Evolutionary conservation across 1,140 invertebrate species (phyloP), one percentile per base, ranked within the genome.

Genomic region (Drosophila sulfurigaster): DNA sequence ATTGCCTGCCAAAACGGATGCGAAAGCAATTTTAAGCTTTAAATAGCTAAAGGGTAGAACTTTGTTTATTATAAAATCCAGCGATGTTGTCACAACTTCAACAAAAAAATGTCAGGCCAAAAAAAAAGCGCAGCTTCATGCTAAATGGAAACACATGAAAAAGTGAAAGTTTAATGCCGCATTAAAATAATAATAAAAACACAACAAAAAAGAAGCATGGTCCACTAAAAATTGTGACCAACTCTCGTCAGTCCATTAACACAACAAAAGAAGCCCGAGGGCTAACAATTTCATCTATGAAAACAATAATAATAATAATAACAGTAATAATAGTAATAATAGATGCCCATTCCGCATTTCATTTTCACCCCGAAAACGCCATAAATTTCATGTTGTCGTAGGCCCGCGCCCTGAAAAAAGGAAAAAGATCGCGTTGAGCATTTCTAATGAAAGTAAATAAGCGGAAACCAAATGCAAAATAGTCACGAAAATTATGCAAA

Each of bases 121-220:
- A 20, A 2, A 56, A 68, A 68, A 77, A 57, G 51, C 28, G 59
- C 80, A 58, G 48, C 67, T 79, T 87, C 54, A 73, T 87, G 76
- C 85, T 89, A 89, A 88, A 82, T 77, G 58, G 45, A 65, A 60
- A 65, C 49, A 25, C 20, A 25, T 3, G 67, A 46, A 91, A 79
- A 90, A 92, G 91, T 91, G 91, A 92, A 92, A 92, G 91, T 86
- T 91, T 83, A 89, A 89, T 83, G 78, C 82, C 72, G 64, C 70
- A 85, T 85, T 81, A 76, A 76, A 71, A 75, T 71, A 71, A 75
- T 71, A 75, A 64, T 59, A 65, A 58, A 41, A 75, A 64, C 51
- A 65, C 52, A 38, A 56, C 28, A 15, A 46, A 73, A 64, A 73
- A 64, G 75, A 70, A 70, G 62, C 74, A 80, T 77, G 77, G 82